Evolutionary conservation across 2,797 vertebrate species (phyloP).

Genomic region (Gymnothorax javanicus): DNA sequence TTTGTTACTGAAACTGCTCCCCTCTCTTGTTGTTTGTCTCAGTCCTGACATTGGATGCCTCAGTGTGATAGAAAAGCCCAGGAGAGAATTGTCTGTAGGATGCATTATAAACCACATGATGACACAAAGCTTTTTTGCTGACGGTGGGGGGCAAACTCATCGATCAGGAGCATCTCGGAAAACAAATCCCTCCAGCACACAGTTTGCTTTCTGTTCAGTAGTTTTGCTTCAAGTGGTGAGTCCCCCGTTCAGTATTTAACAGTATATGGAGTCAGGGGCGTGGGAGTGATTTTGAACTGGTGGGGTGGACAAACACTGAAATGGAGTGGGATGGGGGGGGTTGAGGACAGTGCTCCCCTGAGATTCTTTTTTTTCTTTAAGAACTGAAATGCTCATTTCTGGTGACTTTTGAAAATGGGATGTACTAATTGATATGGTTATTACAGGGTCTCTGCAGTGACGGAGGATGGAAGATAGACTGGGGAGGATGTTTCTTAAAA

Average conservation of each 20-base stretch:
- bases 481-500: no score
- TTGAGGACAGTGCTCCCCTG: no score
- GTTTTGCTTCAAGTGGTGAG: neutral
- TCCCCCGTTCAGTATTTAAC: neutral
- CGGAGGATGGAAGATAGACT: no score
- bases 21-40: neutral
- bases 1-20: neutral
- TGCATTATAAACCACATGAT: constrained; percentile 11
- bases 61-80: constrained; percentile 21
- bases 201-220: neutral
- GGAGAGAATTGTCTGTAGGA: constrained; percentile 4
- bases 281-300: no score
- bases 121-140: constrained; percentile 17
- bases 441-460: no score
- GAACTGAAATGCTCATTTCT: no score
- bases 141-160: neutral
- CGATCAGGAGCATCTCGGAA: constrained; percentile 8
- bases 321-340: no score
- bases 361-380: no score
- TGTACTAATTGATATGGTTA: no score
- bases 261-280: neutral
- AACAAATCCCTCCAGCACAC: constrained; percentile 4
- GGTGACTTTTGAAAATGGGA: no score
- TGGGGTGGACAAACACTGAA: no score
- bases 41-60: constrained; percentile 22